Evolutionary conservation across 2,888 invertebrate genomes (phyloP).

Genomic region (Drosophila glabriapex): DNA sequence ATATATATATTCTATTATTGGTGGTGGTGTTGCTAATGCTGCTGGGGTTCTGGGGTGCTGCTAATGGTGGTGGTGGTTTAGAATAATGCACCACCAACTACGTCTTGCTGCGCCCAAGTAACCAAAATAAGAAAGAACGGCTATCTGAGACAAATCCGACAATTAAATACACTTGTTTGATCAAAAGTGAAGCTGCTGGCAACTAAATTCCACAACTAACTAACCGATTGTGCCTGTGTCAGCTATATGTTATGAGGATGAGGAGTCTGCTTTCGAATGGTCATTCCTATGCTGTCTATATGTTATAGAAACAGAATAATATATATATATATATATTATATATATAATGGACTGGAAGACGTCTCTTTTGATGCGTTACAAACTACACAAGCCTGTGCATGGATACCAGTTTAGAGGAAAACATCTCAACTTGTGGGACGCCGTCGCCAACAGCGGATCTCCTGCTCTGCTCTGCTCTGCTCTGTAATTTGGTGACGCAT

Average conservation of each 20-base stretch:
- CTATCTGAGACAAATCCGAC: background rate
- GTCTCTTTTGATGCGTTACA: background rate
- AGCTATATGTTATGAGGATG: background rate
- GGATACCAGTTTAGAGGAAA: slow-evolving; percentile 5
- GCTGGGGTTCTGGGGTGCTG: background rate
- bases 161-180: background rate
- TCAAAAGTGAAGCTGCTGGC: background rate
- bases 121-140: background rate
- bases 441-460: slow-evolving; percentile 22
- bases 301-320: background rate
- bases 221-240: background rate
- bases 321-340: background rate
- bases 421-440: slow-evolving; percentile 44
- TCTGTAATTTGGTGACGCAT: slow-evolving; percentile 26
- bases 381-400: background rate
- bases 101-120: background rate
- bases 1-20: background rate
- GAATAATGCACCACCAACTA: background rate
- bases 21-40: background rate
- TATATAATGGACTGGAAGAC: background rate
- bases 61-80: background rate
- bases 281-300: background rate
- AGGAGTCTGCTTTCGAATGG: background rate
- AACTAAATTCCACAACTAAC: background rate
- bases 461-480: background rate